Evolutionary conservation across 2,797 vertebrate species (phyloP).

Genomic region (Schizopygopsis malacanthus): DNA sequence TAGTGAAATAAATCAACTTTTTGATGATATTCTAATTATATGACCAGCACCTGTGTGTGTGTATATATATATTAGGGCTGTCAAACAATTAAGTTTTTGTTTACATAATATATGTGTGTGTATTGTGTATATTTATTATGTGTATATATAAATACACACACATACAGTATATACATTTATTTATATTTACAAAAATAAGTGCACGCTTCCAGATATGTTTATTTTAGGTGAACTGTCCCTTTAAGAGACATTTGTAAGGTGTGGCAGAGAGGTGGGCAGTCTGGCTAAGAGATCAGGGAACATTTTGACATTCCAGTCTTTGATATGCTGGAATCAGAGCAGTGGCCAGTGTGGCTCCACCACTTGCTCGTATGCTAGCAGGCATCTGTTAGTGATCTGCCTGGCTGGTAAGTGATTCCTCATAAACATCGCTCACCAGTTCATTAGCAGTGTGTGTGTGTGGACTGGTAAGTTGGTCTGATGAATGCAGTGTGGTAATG

Average conservation of each 20-base stretch:
- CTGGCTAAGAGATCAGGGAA: constrained; percentile 62
- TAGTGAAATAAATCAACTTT: too few relatives aligned
- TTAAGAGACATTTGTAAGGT: constrained; percentile 40
- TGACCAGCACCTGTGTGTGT: too few relatives aligned
- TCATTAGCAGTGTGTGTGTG: constrained; percentile 75
- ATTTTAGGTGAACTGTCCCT: neutral
- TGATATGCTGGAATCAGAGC: constrained; percentile 60
- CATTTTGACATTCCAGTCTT: constrained; percentile 60
- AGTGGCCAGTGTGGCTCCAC: constrained; percentile 52
- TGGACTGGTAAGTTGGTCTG: constrained; percentile 71
- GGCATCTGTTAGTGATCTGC: constrained; percentile 77
- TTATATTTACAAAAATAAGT: neutral
- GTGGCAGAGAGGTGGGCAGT: constrained; percentile 36
- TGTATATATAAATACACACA: too few relatives aligned
- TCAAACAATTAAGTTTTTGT: too few relatives aligned
- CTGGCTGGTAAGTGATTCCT: constrained; percentile 74
- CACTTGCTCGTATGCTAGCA: constrained; percentile 52
- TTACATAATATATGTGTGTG: too few relatives aligned
- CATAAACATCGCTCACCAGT: constrained; percentile 82
- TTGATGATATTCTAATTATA: too few relatives aligned
- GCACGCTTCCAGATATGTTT: neutral
- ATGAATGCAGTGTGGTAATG: constrained; percentile 76
- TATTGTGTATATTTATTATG: too few relatives aligned
- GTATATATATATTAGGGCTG: too few relatives aligned
- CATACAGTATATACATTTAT: too few relatives aligned